phyloP scores from a whole-genome alignment of 1,140 invertebrate species.

The Acyrthosiphon pisum region DNA sequence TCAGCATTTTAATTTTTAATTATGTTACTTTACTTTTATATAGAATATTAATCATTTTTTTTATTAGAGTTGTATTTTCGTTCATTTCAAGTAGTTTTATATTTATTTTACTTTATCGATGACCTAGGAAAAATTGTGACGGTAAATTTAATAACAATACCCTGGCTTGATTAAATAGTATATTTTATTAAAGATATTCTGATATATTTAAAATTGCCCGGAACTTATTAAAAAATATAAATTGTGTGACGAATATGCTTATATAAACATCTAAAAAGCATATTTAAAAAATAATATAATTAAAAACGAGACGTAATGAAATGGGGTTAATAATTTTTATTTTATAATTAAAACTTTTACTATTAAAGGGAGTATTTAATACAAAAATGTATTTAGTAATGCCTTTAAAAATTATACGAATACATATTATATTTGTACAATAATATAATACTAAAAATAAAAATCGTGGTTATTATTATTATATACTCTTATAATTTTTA shows the following conservation, averaged over 20 bases:
- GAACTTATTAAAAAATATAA: background rate
- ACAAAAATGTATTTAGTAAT: background rate
- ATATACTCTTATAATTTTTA: background rate
- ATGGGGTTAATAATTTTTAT: constrained; percentile 1
- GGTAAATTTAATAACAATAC: background rate
- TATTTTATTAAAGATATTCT: background rate
- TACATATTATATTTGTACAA: background rate
- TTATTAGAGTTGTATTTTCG: background rate
- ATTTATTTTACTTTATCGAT: background rate
- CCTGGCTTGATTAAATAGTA: background rate
- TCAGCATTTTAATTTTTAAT: constrained; percentile 9
- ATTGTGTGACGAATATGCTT: background rate
- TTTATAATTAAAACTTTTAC: background rate
- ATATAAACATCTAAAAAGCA: background rate
- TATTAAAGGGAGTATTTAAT: constrained; percentile 15
- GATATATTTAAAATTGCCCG: background rate
- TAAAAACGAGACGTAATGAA: background rate
- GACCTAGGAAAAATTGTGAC: background rate
- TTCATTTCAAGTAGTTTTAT: background rate
- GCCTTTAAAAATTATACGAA: background rate
- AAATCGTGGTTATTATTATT: background rate
- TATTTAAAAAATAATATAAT: background rate
- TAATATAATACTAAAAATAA: background rate
- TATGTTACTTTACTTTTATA: background rate
- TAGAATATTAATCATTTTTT: background rate